Evolutionary conservation across 2,113 vertebrate genomes (phyloP).

Genomic region (Gnathonemus longibarbis): DNA sequence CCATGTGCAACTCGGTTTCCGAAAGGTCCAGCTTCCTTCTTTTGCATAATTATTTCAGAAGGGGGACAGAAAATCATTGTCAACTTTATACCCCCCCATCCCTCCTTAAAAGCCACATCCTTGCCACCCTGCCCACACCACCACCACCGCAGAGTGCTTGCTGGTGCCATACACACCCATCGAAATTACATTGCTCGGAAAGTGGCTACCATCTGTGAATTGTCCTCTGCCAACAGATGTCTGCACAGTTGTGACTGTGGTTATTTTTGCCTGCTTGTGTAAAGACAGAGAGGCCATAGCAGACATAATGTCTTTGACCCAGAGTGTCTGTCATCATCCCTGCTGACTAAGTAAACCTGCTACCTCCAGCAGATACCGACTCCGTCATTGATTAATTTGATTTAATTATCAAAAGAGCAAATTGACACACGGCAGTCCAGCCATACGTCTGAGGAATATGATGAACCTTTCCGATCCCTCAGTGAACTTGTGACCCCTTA

Average conservation of each 20-base stretch:
- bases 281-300: not conserved
- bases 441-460: not conserved
- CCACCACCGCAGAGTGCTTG: not conserved
- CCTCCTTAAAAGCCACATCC: not conserved
- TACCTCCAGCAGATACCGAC: not conserved
- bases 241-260: not conserved
- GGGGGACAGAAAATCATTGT: not conserved
- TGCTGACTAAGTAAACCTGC: not conserved
- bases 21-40: not conserved
- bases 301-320: not conserved
- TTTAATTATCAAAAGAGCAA: not conserved
- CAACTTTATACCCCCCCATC: not conserved
- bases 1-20: not conserved
- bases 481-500: not conserved
- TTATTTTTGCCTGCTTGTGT: not conserved
- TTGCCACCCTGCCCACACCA: not conserved
- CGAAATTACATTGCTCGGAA: constrained; percentile 4
- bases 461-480: not conserved
- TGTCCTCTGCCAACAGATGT: not conserved
- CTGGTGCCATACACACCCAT: not conserved
- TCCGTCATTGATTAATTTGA: not conserved
- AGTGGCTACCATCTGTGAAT: constrained; percentile 12
- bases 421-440: not conserved
- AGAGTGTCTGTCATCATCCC: not conserved
- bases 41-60: not conserved